Conservation (phyloP, 2,888 invertebrate genomes). For the Cosmorhoe ocellata region DNA sequence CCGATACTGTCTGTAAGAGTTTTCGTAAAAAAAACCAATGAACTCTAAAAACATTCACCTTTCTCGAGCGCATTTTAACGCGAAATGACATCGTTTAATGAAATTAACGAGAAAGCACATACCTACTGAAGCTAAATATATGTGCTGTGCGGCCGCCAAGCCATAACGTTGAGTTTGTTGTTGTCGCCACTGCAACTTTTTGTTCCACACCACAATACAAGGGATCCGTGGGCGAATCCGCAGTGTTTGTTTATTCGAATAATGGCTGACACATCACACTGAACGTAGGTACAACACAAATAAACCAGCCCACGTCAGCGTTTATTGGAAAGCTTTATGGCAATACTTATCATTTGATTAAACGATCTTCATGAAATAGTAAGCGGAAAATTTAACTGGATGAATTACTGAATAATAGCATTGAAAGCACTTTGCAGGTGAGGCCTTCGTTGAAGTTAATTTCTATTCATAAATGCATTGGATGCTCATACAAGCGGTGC, state of each 20-base stretch:
- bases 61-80: too few relatives aligned
- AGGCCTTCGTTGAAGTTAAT: too few relatives aligned
- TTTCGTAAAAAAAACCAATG: too few relatives aligned
- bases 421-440: too few relatives aligned
- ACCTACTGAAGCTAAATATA: slow-evolving; percentile 9
- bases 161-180: slow-evolving; percentile 10
- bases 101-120: neutral
- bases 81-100: neutral
- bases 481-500: too few relatives aligned
- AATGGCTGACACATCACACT: neutral
- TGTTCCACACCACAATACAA: neutral
- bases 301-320: neutral
- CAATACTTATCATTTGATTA: neutral
- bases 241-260: slow-evolving; percentile 4
- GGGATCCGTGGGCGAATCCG: neutral
- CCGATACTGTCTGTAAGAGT: too few relatives aligned
- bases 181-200: slow-evolving; percentile 2
- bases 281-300: too few relatives aligned
- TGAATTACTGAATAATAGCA: too few relatives aligned
- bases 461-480: too few relatives aligned
- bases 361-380: neutral
- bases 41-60: too few relatives aligned
- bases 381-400: neutral
- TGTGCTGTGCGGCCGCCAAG: slow-evolving; percentile 13
- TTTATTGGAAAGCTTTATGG: neutral